Conservation (phyloP, 2,797 vertebrate genomes). For the Emys orbicularis region DNA sequence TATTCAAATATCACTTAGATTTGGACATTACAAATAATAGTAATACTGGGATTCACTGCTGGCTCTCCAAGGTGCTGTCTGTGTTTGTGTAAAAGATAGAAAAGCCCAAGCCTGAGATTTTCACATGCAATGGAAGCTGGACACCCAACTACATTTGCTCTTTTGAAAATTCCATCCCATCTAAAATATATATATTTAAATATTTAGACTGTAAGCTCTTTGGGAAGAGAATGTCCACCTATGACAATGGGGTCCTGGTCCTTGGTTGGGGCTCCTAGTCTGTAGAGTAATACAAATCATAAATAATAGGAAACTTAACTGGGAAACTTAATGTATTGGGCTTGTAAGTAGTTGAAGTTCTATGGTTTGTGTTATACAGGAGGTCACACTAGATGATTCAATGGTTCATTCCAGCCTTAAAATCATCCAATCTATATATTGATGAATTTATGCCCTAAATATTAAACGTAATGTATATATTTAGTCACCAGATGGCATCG, state of each 20-base stretch:
- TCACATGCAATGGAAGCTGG: background rate
- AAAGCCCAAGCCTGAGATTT: background rate
- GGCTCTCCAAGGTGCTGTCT: background rate
- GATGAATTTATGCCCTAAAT: background rate
- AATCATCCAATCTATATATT: background rate
- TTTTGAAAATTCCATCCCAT: background rate
- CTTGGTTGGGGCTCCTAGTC: background rate
- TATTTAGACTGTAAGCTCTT: background rate
- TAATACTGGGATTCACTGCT: background rate
- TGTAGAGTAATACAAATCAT: background rate
- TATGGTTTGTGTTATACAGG: background rate
- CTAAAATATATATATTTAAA: background rate
- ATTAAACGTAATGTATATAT: background rate
- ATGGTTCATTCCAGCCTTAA: background rate
- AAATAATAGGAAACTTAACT: background rate
- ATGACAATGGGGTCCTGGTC: background rate
- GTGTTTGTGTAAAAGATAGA: background rate
- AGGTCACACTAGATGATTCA: background rate
- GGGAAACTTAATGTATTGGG: background rate
- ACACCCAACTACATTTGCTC: background rate
- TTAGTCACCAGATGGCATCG: background rate
- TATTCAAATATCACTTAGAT: background rate
- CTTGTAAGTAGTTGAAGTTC: background rate
- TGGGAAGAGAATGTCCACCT: background rate
- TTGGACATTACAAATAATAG: background rate